A percentile compares a stretch with the other conserved stretches of the same genome.
Evolutionary conservation across 23 tunicate species (phyloP).

Genomic region (Ascidia mentula): DNA sequence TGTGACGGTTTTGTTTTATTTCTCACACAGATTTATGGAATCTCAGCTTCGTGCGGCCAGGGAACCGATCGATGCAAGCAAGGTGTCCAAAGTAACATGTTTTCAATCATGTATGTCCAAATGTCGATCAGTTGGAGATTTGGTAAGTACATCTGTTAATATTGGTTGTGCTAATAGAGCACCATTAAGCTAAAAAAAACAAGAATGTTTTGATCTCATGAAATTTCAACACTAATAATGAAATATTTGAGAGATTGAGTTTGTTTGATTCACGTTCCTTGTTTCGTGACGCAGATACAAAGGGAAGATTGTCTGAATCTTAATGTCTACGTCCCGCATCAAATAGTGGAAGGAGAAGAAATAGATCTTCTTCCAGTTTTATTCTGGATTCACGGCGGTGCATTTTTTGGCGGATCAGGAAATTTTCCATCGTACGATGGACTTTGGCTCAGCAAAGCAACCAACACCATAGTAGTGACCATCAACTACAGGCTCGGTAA

Average conservation of each 20-base stretch:
- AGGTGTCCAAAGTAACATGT: not conserved
- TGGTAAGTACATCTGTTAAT: too few relatives aligned
- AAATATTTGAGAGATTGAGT: too few relatives aligned
- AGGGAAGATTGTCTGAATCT: slow-evolving; percentile 32
- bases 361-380: slow-evolving; percentile 15
- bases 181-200: too few relatives aligned
- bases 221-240: too few relatives aligned
- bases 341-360: not conserved
- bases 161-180: too few relatives aligned
- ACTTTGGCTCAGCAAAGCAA: slow-evolving; percentile 44
- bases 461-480: slow-evolving; percentile 66
- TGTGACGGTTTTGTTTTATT: too few relatives aligned
- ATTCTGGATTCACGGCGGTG: slow-evolving; percentile 48
- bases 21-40: not conserved
- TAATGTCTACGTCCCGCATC: slow-evolving; percentile 13
- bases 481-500: slow-evolving; percentile 77
- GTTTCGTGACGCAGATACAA: too few relatives aligned
- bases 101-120: not conserved
- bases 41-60: not conserved
- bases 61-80: not conserved
- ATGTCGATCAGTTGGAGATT: too few relatives aligned
- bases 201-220: too few relatives aligned
- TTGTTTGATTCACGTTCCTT: too few relatives aligned
- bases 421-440: slow-evolving; percentile 1
- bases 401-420: slow-evolving; percentile 14